Percentiles rank a stretch among this genome's conserved stretches.
Evolutionary conservation across 2,113 vertebrate species (phyloP).

Genomic region (Physeter macrocephalus): DNA sequence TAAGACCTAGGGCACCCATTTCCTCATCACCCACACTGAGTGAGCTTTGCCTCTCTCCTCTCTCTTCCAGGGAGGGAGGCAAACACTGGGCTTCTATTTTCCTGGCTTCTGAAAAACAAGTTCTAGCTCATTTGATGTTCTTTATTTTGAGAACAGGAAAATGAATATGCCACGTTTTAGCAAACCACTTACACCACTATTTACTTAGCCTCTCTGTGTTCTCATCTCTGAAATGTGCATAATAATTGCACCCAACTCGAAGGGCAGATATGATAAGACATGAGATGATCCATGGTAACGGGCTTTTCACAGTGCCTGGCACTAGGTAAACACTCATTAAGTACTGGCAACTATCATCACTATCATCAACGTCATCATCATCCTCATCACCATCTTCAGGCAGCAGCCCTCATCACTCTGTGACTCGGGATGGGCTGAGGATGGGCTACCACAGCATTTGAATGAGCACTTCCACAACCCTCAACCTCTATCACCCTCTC

Average conservation of each 20-base stretch:
- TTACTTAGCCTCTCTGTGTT: neutral
- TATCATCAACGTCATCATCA: neutral
- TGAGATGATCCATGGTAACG: neutral
- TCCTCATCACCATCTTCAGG: neutral
- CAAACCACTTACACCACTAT: neutral
- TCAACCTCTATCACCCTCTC: neutral
- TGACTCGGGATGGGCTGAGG: neutral
- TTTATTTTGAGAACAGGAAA: neutral
- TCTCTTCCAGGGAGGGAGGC: neutral
- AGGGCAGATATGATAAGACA: neutral
- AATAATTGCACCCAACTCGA: neutral
- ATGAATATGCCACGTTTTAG: neutral
- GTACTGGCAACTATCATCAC: neutral
- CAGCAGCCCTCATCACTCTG: neutral
- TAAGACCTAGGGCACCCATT: neutral
- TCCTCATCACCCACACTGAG: neutral
- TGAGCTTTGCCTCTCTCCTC: neutral
- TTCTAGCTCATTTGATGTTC: neutral
- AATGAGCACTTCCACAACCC: neutral
- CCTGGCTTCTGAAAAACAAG: neutral
- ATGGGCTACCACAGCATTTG: no score
- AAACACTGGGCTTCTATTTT: neutral
- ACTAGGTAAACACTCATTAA: neutral
- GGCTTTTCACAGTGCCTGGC: neutral
- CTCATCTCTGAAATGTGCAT: neutral